Base-by-base conservation (phyloP, 2,888 invertebrate species). In the Eucriotettix oculatus region DNA sequence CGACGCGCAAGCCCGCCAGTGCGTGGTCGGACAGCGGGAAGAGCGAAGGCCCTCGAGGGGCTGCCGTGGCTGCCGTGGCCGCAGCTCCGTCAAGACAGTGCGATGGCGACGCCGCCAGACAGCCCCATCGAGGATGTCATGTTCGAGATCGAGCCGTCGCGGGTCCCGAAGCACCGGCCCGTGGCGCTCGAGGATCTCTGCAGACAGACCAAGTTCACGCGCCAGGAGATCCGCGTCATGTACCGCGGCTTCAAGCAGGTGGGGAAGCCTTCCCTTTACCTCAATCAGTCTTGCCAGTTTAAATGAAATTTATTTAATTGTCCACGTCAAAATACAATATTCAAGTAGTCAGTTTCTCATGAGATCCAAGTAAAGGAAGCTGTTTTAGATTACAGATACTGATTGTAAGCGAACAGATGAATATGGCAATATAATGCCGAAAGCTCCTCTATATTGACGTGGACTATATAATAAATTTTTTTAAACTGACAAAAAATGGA, bases 231-330 rank as follows among this genome's bases (percentile, higher is more conserved):
- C 66, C 84, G 96, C 68, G 90, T 95, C 70, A 95, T 97, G 92
- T 97, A 97, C 75, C 79, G 96, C 69, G 96, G 96, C 66, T 97
- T 97, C 75, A 97, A 97, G 78, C 91, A 92, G 84, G 93, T 92
- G 67, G 78, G 66, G n/a, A n/a, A n/a, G n/a, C n/a, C n/a, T n/a
- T n/a, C n/a, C n/a, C n/a, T 63, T n/a, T n/a, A n/a, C n/a, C n/a
- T n/a, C n/a, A n/a, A n/a, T n/a, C 7, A 16, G 16, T 10, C n/a
- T 56, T n/a, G 44, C 43, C 16, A n/a, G 16, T 17, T 1, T 29
- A 9, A 29, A 16, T 16, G 53, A 53, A n/a, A n/a, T n/a, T n/a
- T n/a, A n/a, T n/a, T n/a, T n/a, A n/a, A n/a, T n/a, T 2, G 48
- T 9, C 9, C 2, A 29, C 29, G 29, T 29, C 29, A 29, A 29